Percentiles rank a stretch among this genome's conserved stretches.
phyloP scores from a whole-genome alignment of 2,888 invertebrate species.

The Ennomos erosarius region DNA sequence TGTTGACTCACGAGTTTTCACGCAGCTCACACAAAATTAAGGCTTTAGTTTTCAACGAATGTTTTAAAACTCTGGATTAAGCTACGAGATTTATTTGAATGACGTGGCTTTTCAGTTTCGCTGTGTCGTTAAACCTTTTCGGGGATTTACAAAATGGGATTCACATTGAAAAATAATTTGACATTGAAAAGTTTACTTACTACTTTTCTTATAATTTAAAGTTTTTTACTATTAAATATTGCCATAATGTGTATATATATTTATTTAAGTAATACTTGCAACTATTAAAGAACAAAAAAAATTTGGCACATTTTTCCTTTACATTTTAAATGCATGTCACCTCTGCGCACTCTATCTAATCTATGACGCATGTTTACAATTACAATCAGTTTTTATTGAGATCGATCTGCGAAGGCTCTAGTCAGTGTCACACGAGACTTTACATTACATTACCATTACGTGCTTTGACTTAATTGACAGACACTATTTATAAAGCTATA shows the following conservation, averaged over 20 bases:
- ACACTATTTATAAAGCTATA: too few relatives aligned
- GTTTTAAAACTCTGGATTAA: conserved; percentile 4
- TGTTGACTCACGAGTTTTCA: conserved; percentile 37
- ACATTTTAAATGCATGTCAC: neutral
- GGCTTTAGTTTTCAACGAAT: conserved; percentile 24
- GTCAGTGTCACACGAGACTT: conserved; percentile 34
- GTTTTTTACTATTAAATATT: neutral
- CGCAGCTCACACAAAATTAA: conserved; percentile 13
- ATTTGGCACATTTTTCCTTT: neutral
- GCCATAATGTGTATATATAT: too few relatives aligned
- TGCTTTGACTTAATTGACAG: too few relatives aligned
- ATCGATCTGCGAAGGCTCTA: conserved; percentile 55
- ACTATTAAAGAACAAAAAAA: too few relatives aligned
- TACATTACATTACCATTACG: conserved; percentile 26
- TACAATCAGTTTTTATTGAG: conserved; percentile 59
- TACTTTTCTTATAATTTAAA: too few relatives aligned
- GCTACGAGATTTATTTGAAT: conserved; percentile 3
- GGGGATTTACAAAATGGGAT: neutral
- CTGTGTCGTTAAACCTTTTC: neutral
- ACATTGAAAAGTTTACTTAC: too few relatives aligned
- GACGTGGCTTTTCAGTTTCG: neutral
- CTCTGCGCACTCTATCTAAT: conserved; percentile 26
- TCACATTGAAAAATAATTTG: too few relatives aligned
- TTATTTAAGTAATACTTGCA: too few relatives aligned
- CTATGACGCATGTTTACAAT: conserved; percentile 55